Base-by-base conservation (phyloP, 2,888 invertebrate species). In the Clivina fossor region DNA sequence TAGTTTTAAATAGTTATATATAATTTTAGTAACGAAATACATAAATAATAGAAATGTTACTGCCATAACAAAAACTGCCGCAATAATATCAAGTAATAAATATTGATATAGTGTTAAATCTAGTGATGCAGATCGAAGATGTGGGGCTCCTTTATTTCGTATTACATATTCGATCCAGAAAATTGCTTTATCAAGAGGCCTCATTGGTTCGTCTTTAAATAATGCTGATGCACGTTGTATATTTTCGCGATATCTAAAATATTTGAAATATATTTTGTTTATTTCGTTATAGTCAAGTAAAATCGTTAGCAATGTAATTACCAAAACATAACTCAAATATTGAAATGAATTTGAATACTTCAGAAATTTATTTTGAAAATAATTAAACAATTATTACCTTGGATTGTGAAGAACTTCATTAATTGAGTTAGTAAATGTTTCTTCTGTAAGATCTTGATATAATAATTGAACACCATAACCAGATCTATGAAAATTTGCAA, bases 391-490 rank as follows among this genome's bases (percentile, higher is more conserved):
- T 5, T 37, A n/a, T 58, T 58, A 64, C 64, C 32, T 62, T 28
- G 56, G 32, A 54, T 60, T 60, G 8, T 38, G 30, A n/a, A 61
- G 47, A 7, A 59, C 47, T 54, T 33, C 63, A 49, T 24, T 43
- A 1, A 75, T 66, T 0, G 70, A 65, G 8, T 63, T 55, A 7
- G 58, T 65, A 1, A 76, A 57, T 4, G 57, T 9, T 2, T 67
- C 60, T 28, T 68, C 68, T 4, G 65, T 65, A 0, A 73, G 26
- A 0, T 66, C 61, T 16, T 69, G 64, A 9, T 71, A 63, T 11
- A 73, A 68, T 0, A 76, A 43, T 43, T 59, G 59, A 0, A 70
- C 11, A 1, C 75, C 76, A 37, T 74, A 68, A 8, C 68, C 67
- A 28, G 67, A 38, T 19, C 32, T 13, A 3, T 15, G 37, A 33